These are phyloP conservation scores for Limnephilus lunatus DNA, from an alignment of 2,888 invertebrate genomes.

Conservation along the genomic window DNA sequence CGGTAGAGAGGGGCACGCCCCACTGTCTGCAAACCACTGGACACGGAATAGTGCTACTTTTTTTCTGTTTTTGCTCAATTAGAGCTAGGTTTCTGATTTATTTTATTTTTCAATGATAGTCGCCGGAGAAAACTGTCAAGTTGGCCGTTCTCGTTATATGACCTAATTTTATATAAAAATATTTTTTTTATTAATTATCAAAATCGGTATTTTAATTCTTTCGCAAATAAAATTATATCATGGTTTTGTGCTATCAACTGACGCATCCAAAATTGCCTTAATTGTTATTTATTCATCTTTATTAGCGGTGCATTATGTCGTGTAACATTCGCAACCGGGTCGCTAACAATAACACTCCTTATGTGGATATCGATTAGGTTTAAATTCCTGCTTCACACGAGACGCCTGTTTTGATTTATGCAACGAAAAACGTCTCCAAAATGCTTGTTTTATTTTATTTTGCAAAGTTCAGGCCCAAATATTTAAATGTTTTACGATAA, in stretches of 20 bases:
- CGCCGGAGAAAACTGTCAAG: neutral
- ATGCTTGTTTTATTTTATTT: too few species aligned
- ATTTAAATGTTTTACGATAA: too few species aligned
- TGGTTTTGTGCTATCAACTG: neutral
- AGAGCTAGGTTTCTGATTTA: constrained; percentile 33
- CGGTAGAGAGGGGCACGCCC: constrained; percentile 20
- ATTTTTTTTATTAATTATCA: neutral
- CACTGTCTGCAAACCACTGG: constrained; percentile 7
- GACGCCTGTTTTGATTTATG: too few species aligned
- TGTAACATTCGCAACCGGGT: too few species aligned
- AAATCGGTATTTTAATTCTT: neutral
- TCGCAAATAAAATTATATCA: neutral
- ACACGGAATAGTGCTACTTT: constrained; percentile 19
- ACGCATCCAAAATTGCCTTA: too few species aligned
- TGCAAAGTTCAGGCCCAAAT: too few species aligned
- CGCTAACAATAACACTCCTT: too few species aligned
- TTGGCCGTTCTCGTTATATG: neutral
- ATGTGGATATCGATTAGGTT: too few species aligned
- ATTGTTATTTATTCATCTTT: too few species aligned
- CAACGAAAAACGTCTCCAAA: too few species aligned
- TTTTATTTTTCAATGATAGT: constrained; percentile 5
- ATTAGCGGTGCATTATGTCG: too few species aligned
- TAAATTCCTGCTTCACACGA: too few species aligned
- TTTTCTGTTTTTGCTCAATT: constrained; percentile 27
- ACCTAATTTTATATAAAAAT: neutral